Evolutionary conservation across 2,113 vertebrate genomes (phyloP), one percentile per base, ranked within the genome.

Genomic region (Bambusicola thoracicus): DNA sequence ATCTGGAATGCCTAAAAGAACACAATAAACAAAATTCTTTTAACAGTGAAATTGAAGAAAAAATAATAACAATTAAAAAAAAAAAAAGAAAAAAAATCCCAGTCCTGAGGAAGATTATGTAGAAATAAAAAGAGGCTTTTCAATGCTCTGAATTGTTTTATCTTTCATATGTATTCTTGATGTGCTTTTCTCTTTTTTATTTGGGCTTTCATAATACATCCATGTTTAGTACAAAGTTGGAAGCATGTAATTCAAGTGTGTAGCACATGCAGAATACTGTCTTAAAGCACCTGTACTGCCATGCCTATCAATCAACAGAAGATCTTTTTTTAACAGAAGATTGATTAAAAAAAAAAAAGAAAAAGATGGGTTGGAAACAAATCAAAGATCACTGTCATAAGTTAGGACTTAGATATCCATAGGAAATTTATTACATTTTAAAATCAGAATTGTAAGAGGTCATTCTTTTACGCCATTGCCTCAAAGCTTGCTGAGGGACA

Each of bases 101-200:
- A 80, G 36, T 2, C 11, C 20, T 83, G 53, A 77, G 20, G 32
- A 92, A 85, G 69, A 24, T 77, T 78, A 36, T 73, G 49, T n/a
- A 70, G 77, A 94, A 96, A 87, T 62, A 29, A 51, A 69, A 36
- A 70, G 3, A 75, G 14, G 7, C 9, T 27, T 82, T 80, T 96
- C 93, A 94, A 91, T 32, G 5, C 6, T 92, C 93, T 74, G 16
- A 49, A 92, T 78, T 91, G 13, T 77, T 93, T 95, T 92, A 93
- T 95, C 67, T 24, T 95, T 96, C 63, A 72, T 66, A 65, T 6
- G 6, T 67, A 94, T 92, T 95, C 69, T 95, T 94, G 65, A 77
- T 74, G 22, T 58, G 30, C 38, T 94, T 96, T 85, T 93, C 75
- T 95, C 81, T 89, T 91, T 69, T 66, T 91, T 96, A 80, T 95